Percentiles rank a stretch among this genome's conserved stretches.
Evolutionary conservation across 64 coral and sea anemone species (phyloP).

Genomic region (Montipora sp.): DNA sequence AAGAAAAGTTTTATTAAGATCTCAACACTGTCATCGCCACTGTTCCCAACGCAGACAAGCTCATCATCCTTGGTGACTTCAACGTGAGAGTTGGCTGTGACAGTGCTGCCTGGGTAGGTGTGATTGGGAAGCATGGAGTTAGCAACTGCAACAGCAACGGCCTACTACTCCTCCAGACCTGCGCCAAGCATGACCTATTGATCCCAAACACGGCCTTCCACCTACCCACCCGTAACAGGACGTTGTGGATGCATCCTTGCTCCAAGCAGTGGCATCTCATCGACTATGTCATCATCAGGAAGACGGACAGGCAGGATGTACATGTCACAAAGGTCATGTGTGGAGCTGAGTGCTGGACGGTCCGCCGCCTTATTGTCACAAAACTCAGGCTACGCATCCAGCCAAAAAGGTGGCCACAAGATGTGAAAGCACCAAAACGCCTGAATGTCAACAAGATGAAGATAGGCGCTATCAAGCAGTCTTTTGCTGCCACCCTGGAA

Average conservation of each 20-base stretch:
- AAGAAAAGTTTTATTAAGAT: constrained; percentile 23
- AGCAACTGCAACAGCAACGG: not conserved
- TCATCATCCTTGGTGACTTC: constrained; percentile 9
- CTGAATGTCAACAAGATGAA: constrained; percentile 42
- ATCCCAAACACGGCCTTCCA: constrained; percentile 9
- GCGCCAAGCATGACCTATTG: not conserved
- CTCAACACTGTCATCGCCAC: not conserved
- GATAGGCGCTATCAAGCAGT: not conserved
- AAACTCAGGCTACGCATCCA: constrained; percentile 28
- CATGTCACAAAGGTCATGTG: constrained; percentile 10
- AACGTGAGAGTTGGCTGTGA: not conserved
- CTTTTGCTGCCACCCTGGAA: no score
- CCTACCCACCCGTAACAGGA: constrained; percentile 11
- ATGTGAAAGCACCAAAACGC: constrained; percentile 29
- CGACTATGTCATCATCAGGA: constrained; percentile 9
- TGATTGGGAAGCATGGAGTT: not conserved
- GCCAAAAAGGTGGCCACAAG: constrained; percentile 14
- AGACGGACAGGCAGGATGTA: not conserved
- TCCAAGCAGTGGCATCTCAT: constrained; percentile 18
- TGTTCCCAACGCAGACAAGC: not conserved
- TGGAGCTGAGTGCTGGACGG: constrained; percentile 45
- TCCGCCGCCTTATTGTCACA: constrained; percentile 16
- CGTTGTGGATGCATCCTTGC: not conserved
- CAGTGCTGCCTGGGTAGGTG: not conserved
- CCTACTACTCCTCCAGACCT: not conserved